These are phyloP conservation scores for Phyllopteryx taeniolatus DNA, from an alignment of 2,113 vertebrate species.

Conservation along the genomic window DNA sequence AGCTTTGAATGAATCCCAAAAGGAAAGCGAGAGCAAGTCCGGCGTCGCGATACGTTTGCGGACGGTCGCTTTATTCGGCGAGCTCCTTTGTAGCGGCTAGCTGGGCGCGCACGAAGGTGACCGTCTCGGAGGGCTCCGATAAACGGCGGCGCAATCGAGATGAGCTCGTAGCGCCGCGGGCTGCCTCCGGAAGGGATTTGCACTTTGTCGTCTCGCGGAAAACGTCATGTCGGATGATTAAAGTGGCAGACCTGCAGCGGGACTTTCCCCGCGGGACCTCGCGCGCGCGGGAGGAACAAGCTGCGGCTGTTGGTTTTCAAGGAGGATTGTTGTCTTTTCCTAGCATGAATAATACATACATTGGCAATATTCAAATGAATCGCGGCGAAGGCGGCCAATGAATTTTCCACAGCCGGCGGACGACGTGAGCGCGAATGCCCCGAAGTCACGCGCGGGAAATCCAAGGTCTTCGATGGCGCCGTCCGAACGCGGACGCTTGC, in stretches of 20 bases:
- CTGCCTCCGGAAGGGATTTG: slow-evolving; percentile 47
- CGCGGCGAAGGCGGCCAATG: slow-evolving; percentile 1
- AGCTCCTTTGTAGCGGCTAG: too few relatives aligned
- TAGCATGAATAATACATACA: slow-evolving; percentile 10
- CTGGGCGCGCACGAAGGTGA: too few relatives aligned
- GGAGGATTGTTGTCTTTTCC: slow-evolving; percentile 30
- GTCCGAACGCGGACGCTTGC: not conserved
- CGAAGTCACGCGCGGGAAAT: not conserved
- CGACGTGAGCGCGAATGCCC: slow-evolving; percentile 18
- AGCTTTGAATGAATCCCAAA: too few relatives aligned
- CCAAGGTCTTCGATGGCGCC: not conserved
- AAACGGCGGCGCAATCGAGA: slow-evolving; percentile 51
- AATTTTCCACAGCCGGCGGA: slow-evolving; percentile 38
- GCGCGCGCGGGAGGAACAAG: not conserved
- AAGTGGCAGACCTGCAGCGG: slow-evolving; percentile 21
- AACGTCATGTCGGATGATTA: slow-evolving; percentile 50
- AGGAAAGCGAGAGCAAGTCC: too few relatives aligned
- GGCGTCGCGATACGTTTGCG: too few relatives aligned
- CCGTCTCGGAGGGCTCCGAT: slow-evolving; percentile 50
- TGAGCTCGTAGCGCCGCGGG: slow-evolving; percentile 51
- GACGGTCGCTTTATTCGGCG: too few relatives aligned
- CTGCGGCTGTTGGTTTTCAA: not conserved
- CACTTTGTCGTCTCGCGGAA: slow-evolving; percentile 36
- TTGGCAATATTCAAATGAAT: slow-evolving; percentile 38
- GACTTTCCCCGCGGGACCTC: slow-evolving; percentile 32